A percentile compares a stretch with the other conserved stretches of the same genome.
Conservation (phyloP, 2,888 invertebrate species). For the Andrena flavipes region DNA sequence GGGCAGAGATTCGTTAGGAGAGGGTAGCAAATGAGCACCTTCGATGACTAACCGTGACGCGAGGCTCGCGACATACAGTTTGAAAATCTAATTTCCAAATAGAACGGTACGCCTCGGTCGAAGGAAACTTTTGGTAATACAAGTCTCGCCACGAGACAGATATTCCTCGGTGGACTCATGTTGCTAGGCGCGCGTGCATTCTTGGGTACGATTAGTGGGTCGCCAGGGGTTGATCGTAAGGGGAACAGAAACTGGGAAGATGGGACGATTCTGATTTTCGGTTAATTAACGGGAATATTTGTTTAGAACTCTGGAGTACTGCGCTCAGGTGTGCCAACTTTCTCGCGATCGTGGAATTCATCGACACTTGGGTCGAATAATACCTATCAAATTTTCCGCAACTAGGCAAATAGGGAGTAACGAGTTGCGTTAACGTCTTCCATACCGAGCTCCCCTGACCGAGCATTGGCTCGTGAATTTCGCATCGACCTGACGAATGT, state of each 20-base stretch:
- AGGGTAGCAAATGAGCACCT: too few relatives aligned
- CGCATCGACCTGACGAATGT: not conserved
- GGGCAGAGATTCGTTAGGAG: not conserved
- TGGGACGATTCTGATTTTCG: too few relatives aligned
- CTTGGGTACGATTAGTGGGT: not conserved
- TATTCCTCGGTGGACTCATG: not conserved
- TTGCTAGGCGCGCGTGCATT: slow-evolving; percentile 17
- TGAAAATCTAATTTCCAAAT: too few relatives aligned
- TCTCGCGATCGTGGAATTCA: not conserved
- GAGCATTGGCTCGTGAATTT: slow-evolving; percentile 31
- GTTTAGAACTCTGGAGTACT: too few relatives aligned
- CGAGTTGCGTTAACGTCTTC: not conserved
- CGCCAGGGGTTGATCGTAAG: not conserved
- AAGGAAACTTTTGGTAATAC: not conserved
- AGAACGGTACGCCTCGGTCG: too few relatives aligned
- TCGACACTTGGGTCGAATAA: too few relatives aligned
- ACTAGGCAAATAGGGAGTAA: not conserved
- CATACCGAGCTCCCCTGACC: not conserved
- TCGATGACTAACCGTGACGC: too few relatives aligned
- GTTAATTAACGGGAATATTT: too few relatives aligned
- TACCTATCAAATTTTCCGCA: not conserved
- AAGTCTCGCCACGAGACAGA: not conserved
- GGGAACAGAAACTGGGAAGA: not conserved
- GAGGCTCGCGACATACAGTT: too few relatives aligned
- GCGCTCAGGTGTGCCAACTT: not conserved